Evolutionary conservation across 2,113 vertebrate genomes (phyloP).

Genomic region (Elephas maximus): DNA sequence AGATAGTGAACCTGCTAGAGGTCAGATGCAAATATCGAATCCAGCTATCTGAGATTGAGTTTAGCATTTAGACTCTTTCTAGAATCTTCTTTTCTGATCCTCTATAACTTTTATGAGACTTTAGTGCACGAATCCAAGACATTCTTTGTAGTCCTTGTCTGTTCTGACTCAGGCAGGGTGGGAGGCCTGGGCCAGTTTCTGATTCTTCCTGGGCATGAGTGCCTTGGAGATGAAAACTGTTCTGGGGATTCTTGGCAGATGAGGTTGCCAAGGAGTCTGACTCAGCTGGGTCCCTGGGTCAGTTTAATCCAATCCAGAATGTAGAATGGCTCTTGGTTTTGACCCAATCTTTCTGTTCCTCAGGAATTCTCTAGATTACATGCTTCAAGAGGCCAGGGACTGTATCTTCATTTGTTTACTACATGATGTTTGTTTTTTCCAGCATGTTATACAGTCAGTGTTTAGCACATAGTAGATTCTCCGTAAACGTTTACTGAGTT

Average conservation of each 20-base stretch:
- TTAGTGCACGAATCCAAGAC: neutral
- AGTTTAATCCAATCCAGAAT: neutral
- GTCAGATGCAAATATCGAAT: neutral
- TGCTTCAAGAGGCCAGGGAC: neutral
- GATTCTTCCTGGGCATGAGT: neutral
- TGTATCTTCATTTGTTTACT: neutral
- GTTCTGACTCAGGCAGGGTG: neutral
- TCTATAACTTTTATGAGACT: conserved; percentile 21
- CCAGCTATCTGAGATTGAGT: neutral
- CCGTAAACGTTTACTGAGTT: neutral
- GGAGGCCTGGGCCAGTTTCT: neutral
- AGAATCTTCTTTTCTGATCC: neutral
- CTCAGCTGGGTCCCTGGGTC: neutral
- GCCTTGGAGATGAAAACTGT: neutral
- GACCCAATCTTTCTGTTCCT: neutral
- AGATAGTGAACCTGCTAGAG: neutral
- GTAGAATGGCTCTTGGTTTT: neutral
- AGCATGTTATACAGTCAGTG: neutral
- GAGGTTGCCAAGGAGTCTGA: neutral
- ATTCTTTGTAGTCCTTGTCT: conserved; percentile 14
- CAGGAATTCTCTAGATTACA: neutral
- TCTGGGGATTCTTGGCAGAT: neutral
- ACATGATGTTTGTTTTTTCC: neutral
- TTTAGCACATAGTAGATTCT: neutral
- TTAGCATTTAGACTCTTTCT: neutral